Evolutionary conservation across 2,113 vertebrate genomes (phyloP).

Genomic region (Cyprinus carpio): DNA sequence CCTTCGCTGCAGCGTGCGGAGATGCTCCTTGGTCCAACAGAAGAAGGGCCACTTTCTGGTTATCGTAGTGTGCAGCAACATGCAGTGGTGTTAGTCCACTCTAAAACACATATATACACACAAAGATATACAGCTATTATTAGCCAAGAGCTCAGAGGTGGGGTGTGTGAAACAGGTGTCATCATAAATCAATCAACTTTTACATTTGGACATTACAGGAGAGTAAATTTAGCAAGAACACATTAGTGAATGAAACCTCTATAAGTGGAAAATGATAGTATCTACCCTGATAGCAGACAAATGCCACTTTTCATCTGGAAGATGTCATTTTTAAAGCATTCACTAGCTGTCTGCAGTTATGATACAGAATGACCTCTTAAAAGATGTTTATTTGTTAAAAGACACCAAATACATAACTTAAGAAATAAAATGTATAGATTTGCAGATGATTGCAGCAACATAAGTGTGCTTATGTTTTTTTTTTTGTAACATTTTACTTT

Average conservation of each 20-base stretch:
- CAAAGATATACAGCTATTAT: slow-evolving; percentile 29
- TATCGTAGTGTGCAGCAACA: slow-evolving; percentile 98
- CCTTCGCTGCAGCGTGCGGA: slow-evolving; percentile 94
- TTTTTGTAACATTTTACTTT: neutral
- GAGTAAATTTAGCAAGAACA: neutral
- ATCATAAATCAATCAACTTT: slow-evolving; percentile 22
- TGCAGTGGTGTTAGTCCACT: slow-evolving; percentile 99
- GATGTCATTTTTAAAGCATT: neutral
- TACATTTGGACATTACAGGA: neutral
- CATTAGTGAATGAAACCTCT: slow-evolving; percentile 5
- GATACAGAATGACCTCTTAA: neutral
- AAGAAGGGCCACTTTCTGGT: slow-evolving; percentile 98
- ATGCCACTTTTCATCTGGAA: neutral
- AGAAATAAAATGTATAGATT: neutral
- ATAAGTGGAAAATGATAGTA: neutral
- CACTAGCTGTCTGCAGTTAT: neutral
- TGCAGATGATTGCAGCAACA: neutral
- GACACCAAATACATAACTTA: no score
- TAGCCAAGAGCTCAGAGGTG: neutral
- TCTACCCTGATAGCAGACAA: neutral
- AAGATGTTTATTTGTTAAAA: neutral
- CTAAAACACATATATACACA: slow-evolving; percentile 72
- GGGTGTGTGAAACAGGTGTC: slow-evolving; percentile 20
- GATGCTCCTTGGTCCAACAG: slow-evolving; percentile 97
- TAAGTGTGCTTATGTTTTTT: no score